Conservation (phyloP, 2,888 invertebrate genomes). For the Drosophila monieri region DNA sequence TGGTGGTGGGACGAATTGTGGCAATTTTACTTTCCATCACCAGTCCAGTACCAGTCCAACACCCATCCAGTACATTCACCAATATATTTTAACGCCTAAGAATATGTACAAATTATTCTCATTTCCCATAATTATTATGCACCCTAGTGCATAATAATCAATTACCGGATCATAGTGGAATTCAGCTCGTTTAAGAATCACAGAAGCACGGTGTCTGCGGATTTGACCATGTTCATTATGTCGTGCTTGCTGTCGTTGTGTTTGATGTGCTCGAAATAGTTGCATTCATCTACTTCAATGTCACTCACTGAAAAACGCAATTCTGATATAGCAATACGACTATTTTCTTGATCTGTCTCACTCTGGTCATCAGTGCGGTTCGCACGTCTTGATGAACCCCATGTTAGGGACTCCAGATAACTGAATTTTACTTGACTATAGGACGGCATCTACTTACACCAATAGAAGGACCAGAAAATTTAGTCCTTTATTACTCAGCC, state of each 20-base stretch:
- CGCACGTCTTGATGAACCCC: no score
- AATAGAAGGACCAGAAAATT: no score
- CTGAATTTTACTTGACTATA: no score
- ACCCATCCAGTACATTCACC: conserved; percentile 1
- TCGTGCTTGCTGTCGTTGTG: conserved; percentile 2
- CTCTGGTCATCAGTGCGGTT: no score
- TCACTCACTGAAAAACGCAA: no score
- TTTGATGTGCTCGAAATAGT: no score
- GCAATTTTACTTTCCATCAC: conserved; percentile 4
- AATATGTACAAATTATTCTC: conserved; percentile 9
- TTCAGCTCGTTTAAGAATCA: conserved; percentile 5
- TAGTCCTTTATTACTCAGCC: no score
- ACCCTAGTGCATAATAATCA: conserved; percentile 3
- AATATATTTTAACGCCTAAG: conserved; percentile 1
- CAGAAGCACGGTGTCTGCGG: neutral
- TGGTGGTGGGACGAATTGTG: conserved; percentile 12
- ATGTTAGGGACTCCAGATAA: no score
- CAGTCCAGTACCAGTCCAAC: conserved; percentile 2
- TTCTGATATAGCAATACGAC: no score
- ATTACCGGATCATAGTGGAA: conserved; percentile 4
- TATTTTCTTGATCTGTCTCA: no score
- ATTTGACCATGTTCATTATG: neutral
- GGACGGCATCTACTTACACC: no score
- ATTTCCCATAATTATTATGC: conserved; percentile 6
- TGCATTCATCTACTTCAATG: no score